Percentiles rank a stretch among this genome's conserved stretches.
These are phyloP conservation scores for Alca torda DNA, from an alignment of 2,797 vertebrate species.

Conservation along the genomic window DNA sequence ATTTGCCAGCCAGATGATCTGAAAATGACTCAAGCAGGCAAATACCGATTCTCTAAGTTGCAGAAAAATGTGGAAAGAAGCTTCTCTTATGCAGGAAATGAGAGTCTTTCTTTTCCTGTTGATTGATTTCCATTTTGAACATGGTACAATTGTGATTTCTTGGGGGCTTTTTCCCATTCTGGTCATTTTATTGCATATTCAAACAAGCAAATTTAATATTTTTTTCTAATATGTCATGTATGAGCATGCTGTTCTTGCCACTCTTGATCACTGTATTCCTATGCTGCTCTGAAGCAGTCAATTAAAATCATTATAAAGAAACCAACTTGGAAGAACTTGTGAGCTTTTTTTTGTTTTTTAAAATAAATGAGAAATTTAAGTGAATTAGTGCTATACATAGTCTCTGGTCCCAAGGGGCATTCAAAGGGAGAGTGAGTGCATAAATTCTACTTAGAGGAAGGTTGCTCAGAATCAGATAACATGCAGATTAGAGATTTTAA, in stretches of 20 bases:
- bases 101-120: neutral
- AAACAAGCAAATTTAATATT: neutral
- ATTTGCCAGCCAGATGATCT: neutral
- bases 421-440: neutral
- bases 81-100: neutral
- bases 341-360: neutral
- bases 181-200: neutral
- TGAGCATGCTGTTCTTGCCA: neutral
- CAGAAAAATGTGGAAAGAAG: neutral
- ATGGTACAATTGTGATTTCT: neutral
- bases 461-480: slow-evolving; percentile 31
- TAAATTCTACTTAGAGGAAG: slow-evolving; percentile 9
- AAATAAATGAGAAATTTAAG: neutral
- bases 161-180: neutral
- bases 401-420: neutral
- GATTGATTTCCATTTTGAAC: neutral
- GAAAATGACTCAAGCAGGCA: neutral
- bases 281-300: neutral
- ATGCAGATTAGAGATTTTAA: slow-evolving; percentile 12
- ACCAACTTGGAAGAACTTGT: neutral
- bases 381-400: neutral
- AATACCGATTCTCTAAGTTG: neutral
- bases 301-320: slow-evolving; percentile 16
- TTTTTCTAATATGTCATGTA: neutral
- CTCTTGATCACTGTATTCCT: neutral